A percentile compares a stretch with the other conserved stretches of the same genome.
These are phyloP conservation scores for Spinus olivaceus DNA, from an alignment of 2,797 vertebrate genomes.

Conservation along the genomic window DNA sequence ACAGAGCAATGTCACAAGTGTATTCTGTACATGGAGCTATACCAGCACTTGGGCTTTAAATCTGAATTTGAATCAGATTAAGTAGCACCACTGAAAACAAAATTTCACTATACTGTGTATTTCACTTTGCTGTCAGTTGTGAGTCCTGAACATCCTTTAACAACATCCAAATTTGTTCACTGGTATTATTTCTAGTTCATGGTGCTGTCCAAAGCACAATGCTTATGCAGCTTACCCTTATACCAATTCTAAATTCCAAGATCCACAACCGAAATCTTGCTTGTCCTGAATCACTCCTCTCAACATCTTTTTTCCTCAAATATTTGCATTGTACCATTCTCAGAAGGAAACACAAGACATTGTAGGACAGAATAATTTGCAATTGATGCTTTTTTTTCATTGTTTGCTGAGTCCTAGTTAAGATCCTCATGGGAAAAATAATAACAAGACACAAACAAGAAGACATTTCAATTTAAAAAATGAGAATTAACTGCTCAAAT, in stretches of 20 bases:
- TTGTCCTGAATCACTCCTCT: not conserved
- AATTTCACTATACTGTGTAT: not conserved
- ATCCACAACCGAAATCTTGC: not conserved
- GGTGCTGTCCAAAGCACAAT: not conserved
- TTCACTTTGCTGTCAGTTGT: not conserved
- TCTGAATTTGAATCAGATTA: not conserved
- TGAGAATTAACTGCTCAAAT: not conserved
- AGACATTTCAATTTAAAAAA: not conserved
- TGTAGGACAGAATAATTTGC: not conserved
- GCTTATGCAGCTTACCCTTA: not conserved
- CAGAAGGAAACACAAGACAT: not conserved
- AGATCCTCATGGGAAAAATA: not conserved
- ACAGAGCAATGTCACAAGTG: not conserved
- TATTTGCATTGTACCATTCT: not conserved
- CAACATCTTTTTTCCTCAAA: not conserved
- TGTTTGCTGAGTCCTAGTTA: not conserved
- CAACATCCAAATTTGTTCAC: not conserved
- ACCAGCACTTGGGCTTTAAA: not conserved
- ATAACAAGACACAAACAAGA: not conserved
- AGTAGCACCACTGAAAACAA: not conserved
- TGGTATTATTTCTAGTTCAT: not conserved
- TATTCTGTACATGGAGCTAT: not conserved
- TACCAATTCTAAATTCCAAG: not conserved
- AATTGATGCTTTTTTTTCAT: accelerated
- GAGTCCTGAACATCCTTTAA: not conserved